Base-by-base conservation (phyloP, 2,888 invertebrate genomes). In the Junonia oenone region DNA sequence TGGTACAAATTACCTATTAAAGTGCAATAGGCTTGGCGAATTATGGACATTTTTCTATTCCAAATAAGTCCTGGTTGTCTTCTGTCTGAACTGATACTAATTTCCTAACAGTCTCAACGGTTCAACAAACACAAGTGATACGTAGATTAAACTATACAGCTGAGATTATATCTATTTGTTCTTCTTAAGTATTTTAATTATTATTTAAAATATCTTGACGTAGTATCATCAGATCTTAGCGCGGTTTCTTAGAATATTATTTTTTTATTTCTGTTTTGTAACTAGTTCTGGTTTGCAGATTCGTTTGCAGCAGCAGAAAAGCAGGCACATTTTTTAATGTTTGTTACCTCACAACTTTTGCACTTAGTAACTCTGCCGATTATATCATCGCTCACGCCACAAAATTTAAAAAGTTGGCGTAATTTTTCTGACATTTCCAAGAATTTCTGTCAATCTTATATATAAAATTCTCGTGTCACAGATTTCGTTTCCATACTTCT, bases 1-100 rank as follows among this genome's bases (percentile, higher is more conserved):
- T n/a, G n/a, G n/a, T n/a, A n/a, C n/a, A n/a, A n/a, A n/a, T n/a
- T n/a, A n/a, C n/a, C 48, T 48, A 60, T 57, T 9, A 60, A 22
- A 15, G 60, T 57, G 8, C 51, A 60, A 52, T 19, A 57, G 1
- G 35, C 38, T 47, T 60, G 60, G 1, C 60, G 57, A 40, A 60
- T n/a, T 17, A 57, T n/a, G 5, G 57, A 50, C 60, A 60, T 60
- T 22, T 31, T 45, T 48, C 8, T 48, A 31, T 11, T 43, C 17
- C 37, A 8, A n/a, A 15, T 19, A 22, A 14, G 37, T 47, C 35
- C 22, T 14, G 9, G 13, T 33, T 27, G n/a, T 33, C 11, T 51
- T 43, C 5, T 17, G 43, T 33, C 47, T 15, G 5, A 27, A 35
- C 47, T 17, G 47, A 35, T 29, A 56, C 56, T 56, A 45, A 49